These are phyloP conservation scores for Trichomycterus rosablanca DNA, from an alignment of 2,113 vertebrate species.

Conservation along the genomic window DNA sequence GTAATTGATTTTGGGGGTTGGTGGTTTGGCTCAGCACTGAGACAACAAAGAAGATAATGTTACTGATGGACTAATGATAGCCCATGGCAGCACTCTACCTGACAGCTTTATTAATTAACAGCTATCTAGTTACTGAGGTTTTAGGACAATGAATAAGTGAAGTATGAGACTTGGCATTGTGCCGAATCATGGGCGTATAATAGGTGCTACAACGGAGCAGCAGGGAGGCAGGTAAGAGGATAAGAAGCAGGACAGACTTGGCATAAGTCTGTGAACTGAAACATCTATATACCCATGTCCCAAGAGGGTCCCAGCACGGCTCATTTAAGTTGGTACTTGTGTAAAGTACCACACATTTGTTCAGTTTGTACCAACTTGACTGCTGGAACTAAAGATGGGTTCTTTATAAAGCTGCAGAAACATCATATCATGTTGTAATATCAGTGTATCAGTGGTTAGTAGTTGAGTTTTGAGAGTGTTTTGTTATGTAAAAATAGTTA, in stretches of 20 bases:
- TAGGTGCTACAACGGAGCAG: constrained; percentile 27
- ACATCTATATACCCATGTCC: constrained; percentile 42
- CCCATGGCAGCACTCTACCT: constrained; percentile 65
- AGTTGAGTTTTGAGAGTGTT: constrained; percentile 26
- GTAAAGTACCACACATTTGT: constrained; percentile 32
- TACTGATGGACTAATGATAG: constrained; percentile 74
- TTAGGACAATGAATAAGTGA: constrained; percentile 48
- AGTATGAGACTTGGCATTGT: constrained; percentile 9
- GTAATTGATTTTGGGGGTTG: constrained; percentile 76
- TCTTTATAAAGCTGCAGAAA: no score
- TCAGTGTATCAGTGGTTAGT: not conserved
- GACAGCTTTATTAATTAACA: constrained; percentile 82
- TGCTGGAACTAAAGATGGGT: constrained; percentile 2
- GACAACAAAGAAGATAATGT: constrained; percentile 68
- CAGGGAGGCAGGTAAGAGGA: constrained; percentile 20
- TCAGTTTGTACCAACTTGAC: constrained; percentile 8
- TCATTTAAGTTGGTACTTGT: no score
- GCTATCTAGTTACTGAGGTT: constrained; percentile 70
- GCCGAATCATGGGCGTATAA: constrained; percentile 42
- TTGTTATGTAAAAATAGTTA: constrained; percentile 53
- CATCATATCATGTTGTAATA: no score
- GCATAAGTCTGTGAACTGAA: constrained; percentile 13
- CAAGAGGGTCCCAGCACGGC: constrained; percentile 33
- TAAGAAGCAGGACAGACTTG: constrained; percentile 21
- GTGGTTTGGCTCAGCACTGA: constrained; percentile 55